Evolutionary conservation across 2,797 vertebrate species (phyloP).

Genomic region (Oreochromis mossambicus): DNA sequence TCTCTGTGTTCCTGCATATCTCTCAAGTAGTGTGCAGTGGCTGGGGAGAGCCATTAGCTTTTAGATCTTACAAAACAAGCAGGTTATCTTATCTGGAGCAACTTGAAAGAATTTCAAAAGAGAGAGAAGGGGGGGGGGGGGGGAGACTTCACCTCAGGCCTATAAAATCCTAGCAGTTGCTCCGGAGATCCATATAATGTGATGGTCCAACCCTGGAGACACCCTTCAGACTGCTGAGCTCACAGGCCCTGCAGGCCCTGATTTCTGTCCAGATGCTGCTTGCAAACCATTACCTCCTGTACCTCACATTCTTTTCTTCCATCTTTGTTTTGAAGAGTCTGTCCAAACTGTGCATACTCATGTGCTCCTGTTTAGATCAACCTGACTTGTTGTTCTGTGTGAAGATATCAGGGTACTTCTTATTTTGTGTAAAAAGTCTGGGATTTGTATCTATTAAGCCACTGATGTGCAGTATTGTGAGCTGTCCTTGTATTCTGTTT

Average conservation of each 20-base stretch:
- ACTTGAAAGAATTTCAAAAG: constrained; percentile 24
- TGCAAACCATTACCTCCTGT: constrained; percentile 11
- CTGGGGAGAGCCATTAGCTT: constrained; percentile 40
- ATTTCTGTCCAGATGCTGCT: constrained; percentile 48
- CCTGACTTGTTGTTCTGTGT: constrained; percentile 16
- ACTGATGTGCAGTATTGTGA: neutral
- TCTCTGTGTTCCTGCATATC: constrained; percentile 16
- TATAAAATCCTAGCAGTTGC: constrained; percentile 28
- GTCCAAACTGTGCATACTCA: constrained; percentile 11
- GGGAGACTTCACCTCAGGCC: constrained; percentile 37
- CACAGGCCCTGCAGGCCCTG: neutral
- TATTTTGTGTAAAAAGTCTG: neutral
- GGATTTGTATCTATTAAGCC: constrained; percentile 6
- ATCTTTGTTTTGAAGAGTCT: neutral
- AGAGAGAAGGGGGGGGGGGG: neutral
- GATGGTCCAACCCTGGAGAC: constrained; percentile 34
- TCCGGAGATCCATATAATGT: constrained; percentile 1
- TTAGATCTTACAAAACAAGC: constrained; percentile 29
- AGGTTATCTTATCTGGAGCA: constrained; percentile 39
- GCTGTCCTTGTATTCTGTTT: neutral
- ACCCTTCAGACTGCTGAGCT: constrained; percentile 18
- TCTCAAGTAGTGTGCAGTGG: constrained; percentile 27
- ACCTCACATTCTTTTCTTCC: constrained; percentile 23
- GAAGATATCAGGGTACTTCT: constrained; percentile 66
- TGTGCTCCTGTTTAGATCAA: neutral